Base-by-base conservation (phyloP, 2,888 invertebrate genomes). In the Drosophila meridiana region DNA sequence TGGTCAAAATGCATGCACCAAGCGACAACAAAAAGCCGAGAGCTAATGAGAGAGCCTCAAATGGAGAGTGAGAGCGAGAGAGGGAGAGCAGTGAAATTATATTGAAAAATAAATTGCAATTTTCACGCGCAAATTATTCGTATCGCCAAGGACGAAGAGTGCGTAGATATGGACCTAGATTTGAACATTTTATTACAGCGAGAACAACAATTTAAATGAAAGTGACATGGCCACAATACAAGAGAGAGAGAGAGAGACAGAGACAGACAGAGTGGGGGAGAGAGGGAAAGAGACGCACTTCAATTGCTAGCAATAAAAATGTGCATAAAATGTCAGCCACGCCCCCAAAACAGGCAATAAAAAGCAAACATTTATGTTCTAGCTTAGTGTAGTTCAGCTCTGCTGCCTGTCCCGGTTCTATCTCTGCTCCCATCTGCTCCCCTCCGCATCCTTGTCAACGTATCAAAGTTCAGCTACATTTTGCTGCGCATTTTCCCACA, bases 111-210 rank as follows among this genome's bases (percentile, higher is more conserved):
- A 89, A 82, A 84, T 73, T 74, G 73, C 62, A 69, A 60, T 74
- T 74, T 71, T 79, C 70, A 71, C 71, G 67, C 71, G 78, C 67
- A 80, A 57, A 57, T 64, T 78, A 65, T 69, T 57, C 66, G 63
- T 43, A 48, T 62, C 43, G 65, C 63, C 92, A 92, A 92, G 92
- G 93, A 91, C 91, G 89, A 85, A 78, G 85, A 89, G 84, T 92
- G 92, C 93, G 92, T 91, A 91, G 91, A 90, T 90, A 81, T 87
- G 90, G 90, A 92, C 92, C 92, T 92, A 92, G 92, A 92, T 92
- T 88, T 80, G 75, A 79, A 80, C 75, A 79, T 88, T 92, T 90
- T 91, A 91, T 92, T 89, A 79, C 84, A 77, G 73, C 65, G 85
- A 76, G 80, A 90, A 79, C 72, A 81, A 70, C 82, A 82, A 87